Percentiles rank a stretch among this genome's conserved stretches.
Conservation (phyloP, 2,888 invertebrate genomes). For the Melikaiella ostensackeni region DNA sequence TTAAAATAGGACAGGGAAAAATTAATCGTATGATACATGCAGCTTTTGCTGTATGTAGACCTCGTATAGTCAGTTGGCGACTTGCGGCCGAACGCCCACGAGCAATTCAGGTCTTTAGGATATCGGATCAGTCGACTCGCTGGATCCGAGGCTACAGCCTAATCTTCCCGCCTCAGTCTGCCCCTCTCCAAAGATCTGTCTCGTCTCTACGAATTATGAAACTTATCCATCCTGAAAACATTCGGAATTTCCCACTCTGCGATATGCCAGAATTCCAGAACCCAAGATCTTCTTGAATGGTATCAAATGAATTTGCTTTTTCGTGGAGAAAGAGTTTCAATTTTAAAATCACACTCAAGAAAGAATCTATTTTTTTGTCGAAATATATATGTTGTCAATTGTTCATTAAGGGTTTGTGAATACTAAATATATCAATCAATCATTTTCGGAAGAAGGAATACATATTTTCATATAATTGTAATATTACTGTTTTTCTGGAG, state of each 20-base stretch:
- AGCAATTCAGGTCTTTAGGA: neutral
- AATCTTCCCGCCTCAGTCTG: neutral
- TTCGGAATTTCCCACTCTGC: neutral
- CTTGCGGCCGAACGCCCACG: neutral
- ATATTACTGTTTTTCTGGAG: no score
- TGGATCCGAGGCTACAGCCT: neutral
- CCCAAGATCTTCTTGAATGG: no score
- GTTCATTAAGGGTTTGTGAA: no score
- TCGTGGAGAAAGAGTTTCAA: no score
- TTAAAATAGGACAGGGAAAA: neutral
- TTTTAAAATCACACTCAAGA: no score
- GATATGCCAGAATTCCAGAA: no score
- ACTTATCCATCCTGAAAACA: neutral
- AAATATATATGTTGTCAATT: no score
- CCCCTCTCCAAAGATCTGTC: neutral
- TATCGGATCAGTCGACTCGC: neutral
- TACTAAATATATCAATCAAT: no score
- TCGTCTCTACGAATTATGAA: conserved; percentile 2
- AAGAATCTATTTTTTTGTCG: no score
- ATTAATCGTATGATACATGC: neutral
- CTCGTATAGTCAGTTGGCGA: neutral
- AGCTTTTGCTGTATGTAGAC: neutral
- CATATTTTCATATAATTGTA: no score
- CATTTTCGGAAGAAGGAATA: no score
- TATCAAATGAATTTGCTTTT: no score